Conservation (phyloP, 2,113 vertebrate genomes). For the Neotragus pygmaeus region DNA sequence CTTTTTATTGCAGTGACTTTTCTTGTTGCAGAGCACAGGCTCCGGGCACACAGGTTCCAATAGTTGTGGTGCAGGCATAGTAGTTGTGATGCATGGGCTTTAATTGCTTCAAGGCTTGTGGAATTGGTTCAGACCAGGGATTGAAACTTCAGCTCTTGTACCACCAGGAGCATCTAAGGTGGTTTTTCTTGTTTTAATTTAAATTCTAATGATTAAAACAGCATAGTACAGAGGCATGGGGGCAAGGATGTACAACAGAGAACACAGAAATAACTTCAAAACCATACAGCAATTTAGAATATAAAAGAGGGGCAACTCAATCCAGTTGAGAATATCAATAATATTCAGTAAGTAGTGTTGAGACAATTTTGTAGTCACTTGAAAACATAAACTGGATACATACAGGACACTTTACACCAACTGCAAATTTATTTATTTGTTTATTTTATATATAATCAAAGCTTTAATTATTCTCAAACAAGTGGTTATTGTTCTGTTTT, state of each 20-base stretch:
- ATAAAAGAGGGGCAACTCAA: not conserved
- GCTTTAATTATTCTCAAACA: too few relatives aligned
- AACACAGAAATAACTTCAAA: not conserved
- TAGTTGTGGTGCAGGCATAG: not conserved
- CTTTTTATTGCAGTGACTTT: not conserved
- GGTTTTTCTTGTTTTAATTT: not conserved
- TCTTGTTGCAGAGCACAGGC: not conserved
- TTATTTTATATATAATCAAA: too few relatives aligned
- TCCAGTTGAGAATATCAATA: not conserved
- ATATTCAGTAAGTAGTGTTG: not conserved
- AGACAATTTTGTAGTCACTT: not conserved
- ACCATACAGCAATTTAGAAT: not conserved
- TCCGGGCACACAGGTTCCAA: not conserved
- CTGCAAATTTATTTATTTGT: constrained; percentile 18
- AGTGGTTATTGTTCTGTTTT: too few relatives aligned
- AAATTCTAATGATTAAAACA: not conserved
- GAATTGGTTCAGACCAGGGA: not conserved
- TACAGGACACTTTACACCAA: not conserved
- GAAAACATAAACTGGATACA: not conserved
- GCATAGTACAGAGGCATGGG: not conserved
- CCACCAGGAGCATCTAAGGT: not conserved
- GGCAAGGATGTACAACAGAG: not conserved
- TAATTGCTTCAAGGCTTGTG: not conserved
- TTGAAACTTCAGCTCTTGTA: not conserved
- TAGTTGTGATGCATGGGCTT: too few relatives aligned